A percentile compares a stretch with the other conserved stretches of the same genome.
These are phyloP conservation scores for Parapsyche elsis DNA, from an alignment of 1,140 invertebrate species.

Conservation along the genomic window DNA sequence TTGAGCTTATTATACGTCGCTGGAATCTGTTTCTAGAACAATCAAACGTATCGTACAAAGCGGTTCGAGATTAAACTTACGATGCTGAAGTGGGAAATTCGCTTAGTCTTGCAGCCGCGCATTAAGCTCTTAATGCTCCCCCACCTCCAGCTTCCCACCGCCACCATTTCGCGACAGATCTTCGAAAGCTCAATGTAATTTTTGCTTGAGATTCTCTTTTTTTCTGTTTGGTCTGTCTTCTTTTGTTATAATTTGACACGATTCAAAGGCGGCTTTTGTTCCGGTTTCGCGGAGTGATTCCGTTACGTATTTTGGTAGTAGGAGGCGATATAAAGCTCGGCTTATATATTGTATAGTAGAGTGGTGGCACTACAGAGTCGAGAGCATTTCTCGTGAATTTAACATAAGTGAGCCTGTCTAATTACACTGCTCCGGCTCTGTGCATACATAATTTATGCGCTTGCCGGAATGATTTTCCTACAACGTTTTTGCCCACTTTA, in stretches of 20 bases:
- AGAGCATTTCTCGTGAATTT: slow-evolving; percentile 37
- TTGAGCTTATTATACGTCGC: background rate
- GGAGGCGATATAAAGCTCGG: too few species aligned
- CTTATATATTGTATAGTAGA: background rate
- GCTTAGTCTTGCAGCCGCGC: too few species aligned
- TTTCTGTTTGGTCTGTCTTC: too few species aligned
- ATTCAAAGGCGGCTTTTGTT: background rate
- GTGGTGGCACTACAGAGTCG: background rate
- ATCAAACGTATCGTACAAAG: too few species aligned
- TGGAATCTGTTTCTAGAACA: too few species aligned
- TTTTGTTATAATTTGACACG: background rate
- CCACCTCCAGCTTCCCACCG: too few species aligned
- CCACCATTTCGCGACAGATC: too few species aligned
- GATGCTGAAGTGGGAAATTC: too few species aligned
- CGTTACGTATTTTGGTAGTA: background rate
- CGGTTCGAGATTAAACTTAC: too few species aligned
- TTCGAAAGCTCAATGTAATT: too few species aligned
- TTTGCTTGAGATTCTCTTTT: too few species aligned
- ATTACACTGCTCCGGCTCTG: slow-evolving; percentile 35
- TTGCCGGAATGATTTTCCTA: slow-evolving; percentile 25
- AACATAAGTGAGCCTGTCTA: slow-evolving; percentile 41
- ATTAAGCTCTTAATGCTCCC: too few species aligned
- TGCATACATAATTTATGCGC: slow-evolving; percentile 39
- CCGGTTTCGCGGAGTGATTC: background rate
- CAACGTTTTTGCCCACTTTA: slow-evolving; percentile 16